Percentiles rank a stretch among this genome's conserved stretches.
phyloP scores from a whole-genome alignment of 2,797 vertebrate species.

The Hydrophis major region DNA sequence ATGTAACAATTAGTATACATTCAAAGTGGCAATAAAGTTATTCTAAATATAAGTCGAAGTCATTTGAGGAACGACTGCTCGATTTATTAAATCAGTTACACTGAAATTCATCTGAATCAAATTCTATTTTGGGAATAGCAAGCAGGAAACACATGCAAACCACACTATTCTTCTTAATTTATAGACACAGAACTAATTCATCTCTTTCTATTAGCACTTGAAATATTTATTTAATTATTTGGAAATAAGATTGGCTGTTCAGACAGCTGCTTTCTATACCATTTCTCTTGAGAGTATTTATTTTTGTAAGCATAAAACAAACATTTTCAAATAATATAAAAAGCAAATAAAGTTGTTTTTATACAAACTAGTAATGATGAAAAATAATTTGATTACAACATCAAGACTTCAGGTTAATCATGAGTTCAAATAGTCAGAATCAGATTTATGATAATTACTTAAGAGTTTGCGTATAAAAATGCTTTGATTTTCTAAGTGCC shows the following conservation, averaged over 20 bases:
- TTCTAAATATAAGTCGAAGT: not conserved
- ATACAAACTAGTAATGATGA: not conserved
- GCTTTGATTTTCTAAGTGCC: not conserved
- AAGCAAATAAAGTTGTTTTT: constrained; percentile 46
- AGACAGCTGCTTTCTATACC: constrained; percentile 40
- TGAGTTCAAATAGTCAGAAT: not conserved
- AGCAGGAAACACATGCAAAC: not conserved
- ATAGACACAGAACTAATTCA: constrained; percentile 48
- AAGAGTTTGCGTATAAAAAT: not conserved
- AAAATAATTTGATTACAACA: constrained; percentile 31
- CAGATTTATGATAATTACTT: not conserved
- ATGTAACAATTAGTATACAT: not conserved
- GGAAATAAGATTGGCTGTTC: constrained; percentile 31
- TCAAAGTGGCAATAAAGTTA: not conserved
- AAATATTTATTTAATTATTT: constrained; percentile 27
- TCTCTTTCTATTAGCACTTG: constrained; percentile 4
- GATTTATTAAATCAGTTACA: constrained; percentile 28
- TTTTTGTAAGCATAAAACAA: constrained; percentile 40
- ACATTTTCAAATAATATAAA: constrained; percentile 47
- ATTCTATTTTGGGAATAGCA: constrained; percentile 29
- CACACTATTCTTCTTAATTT: constrained; percentile 33
- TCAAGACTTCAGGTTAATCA: constrained; percentile 5
- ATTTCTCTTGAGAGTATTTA: constrained; percentile 43
- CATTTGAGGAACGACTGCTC: not conserved
- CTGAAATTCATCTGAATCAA: constrained; percentile 38